Conservation (phyloP, 2,113 vertebrate species). For the Atlantisia rogersi region DNA sequence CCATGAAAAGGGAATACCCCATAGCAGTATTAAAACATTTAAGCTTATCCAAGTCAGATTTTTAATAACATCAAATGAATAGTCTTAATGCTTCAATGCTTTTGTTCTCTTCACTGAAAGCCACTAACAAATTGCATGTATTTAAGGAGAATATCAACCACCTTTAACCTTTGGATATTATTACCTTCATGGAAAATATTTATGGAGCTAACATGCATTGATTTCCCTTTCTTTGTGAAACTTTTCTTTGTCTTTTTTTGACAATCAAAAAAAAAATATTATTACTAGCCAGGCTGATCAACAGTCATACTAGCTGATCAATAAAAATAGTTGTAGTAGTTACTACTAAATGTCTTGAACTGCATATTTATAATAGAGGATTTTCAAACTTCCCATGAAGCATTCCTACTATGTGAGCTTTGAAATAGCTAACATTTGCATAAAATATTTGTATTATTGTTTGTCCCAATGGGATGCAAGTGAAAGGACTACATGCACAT, state of each 20-base stretch:
- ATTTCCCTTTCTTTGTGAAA: neutral
- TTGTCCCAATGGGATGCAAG: neutral
- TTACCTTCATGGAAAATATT: neutral
- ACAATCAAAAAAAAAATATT: neutral
- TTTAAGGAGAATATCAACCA: neutral
- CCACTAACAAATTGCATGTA: neutral
- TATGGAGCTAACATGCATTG: neutral
- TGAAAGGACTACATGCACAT: neutral
- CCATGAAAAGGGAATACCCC: neutral
- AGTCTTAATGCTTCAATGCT: neutral
- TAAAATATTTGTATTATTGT: neutral
- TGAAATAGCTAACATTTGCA: neutral
- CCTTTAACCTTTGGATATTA: neutral
- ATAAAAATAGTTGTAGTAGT: neutral
- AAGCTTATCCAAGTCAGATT: neutral
- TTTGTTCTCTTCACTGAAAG: neutral
- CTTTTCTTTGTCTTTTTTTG: neutral
- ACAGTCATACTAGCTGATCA: neutral
- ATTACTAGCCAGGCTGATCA: neutral
- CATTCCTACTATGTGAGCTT: neutral
- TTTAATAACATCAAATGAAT: neutral
- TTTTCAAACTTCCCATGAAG: neutral
- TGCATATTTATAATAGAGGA: neutral
- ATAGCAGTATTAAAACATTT: neutral
- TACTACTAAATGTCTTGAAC: neutral